phyloP scores from a whole-genome alignment of 2,888 invertebrate species.

The Nowickia ferox region DNA sequence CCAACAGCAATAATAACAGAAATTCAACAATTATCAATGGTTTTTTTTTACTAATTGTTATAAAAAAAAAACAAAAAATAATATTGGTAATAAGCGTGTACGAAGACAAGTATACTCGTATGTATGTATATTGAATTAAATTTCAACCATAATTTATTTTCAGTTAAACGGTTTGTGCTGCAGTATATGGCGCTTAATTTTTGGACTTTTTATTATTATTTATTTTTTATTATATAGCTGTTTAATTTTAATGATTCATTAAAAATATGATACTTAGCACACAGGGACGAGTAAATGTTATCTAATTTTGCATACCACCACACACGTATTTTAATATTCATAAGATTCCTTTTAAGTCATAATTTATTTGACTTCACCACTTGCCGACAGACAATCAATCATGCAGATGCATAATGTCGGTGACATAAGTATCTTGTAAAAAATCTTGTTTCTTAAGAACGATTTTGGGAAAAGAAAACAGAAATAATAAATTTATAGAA shows the following conservation, averaged over 20 bases:
- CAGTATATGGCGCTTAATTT: conserved; percentile 58
- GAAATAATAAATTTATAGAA: conserved; percentile 42
- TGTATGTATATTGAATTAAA: conserved; percentile 28
- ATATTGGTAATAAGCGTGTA: neutral
- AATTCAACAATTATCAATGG: neutral
- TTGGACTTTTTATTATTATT: neutral
- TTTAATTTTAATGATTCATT: conserved; percentile 33
- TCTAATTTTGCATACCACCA: conserved; percentile 60
- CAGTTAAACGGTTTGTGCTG: conserved; percentile 62
- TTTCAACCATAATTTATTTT: conserved; percentile 54
- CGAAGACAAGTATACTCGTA: neutral
- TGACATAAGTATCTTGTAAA: conserved; percentile 51
- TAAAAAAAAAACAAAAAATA: neutral
- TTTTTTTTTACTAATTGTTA: conserved; percentile 28
- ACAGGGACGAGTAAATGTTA: conserved; percentile 36
- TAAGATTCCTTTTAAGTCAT: conserved; percentile 67
- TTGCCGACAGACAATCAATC: conserved; percentile 12
- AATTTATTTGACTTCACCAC: conserved; percentile 49
- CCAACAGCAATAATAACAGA: neutral
- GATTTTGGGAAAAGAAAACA: neutral
- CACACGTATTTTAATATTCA: conserved; percentile 61
- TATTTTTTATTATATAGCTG: conserved; percentile 3
- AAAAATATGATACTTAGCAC: neutral
- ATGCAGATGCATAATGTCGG: conserved; percentile 39
- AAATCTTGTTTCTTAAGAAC: conserved; percentile 44